A percentile compares a stretch with the other conserved stretches of the same genome.
Evolutionary conservation across 2,888 invertebrate species (phyloP).

Genomic region (Phrixothrix hirtus): DNA sequence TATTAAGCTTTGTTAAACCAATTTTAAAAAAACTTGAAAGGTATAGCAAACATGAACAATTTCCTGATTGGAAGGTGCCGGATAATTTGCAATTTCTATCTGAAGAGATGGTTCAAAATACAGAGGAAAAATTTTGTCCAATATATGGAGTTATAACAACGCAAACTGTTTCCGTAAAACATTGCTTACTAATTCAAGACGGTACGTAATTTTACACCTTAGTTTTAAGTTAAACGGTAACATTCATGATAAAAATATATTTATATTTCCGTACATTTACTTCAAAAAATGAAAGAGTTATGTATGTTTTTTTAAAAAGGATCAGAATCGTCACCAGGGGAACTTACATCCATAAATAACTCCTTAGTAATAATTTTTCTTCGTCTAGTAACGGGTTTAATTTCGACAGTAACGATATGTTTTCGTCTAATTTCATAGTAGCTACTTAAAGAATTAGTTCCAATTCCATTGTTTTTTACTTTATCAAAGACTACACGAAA

Average conservation of each 20-base stretch:
- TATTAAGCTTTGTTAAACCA: conserved; percentile 68
- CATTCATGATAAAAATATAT: background rate
- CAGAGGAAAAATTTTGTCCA: conserved; percentile 52
- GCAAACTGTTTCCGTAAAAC: conserved; percentile 65
- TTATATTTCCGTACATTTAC: conserved; percentile 2
- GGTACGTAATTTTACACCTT: conserved; percentile 49
- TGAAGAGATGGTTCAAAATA: conserved; percentile 57
- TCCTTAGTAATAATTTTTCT: conserved; percentile 12
- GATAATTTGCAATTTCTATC: conserved; percentile 62
- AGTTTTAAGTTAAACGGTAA: background rate
- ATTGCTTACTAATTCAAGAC: conserved; percentile 63
- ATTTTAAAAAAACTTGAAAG: conserved; percentile 69
- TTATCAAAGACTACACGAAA: too few relatives aligned
- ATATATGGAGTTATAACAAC: conserved; percentile 65
- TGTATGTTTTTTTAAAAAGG: background rate
- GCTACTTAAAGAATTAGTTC: conserved; percentile 4
- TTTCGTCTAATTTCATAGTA: conserved; percentile 14
- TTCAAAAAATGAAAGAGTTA: background rate
- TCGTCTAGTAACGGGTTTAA: conserved; percentile 7
- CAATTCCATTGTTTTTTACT: too few relatives aligned
- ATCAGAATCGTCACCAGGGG: too few relatives aligned
- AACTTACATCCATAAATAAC: conserved; percentile 29
- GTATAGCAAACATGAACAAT: conserved; percentile 61
- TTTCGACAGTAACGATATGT: conserved; percentile 14
- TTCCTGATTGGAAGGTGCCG: conserved; percentile 50